Conservation (phyloP, 2,888 invertebrate genomes). For the Uloborus plumipes region DNA sequence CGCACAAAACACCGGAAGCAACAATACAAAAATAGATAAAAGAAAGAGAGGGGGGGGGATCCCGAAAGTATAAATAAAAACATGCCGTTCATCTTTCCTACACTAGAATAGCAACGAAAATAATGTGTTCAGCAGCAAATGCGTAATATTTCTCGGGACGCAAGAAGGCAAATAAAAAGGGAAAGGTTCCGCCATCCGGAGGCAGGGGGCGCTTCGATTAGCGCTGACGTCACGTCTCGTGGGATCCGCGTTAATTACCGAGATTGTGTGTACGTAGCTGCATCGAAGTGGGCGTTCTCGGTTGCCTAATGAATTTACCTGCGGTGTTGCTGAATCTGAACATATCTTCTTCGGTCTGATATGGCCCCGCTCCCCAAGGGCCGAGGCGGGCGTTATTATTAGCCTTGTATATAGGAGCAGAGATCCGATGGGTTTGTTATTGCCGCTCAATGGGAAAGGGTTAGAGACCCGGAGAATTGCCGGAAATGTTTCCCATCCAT, state of each 20-base stretch:
- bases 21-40: too few relatives aligned
- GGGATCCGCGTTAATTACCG: conserved; percentile 49
- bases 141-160: too few relatives aligned
- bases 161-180: too few relatives aligned
- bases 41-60: too few relatives aligned
- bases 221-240: conserved; percentile 21
- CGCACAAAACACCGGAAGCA: too few relatives aligned
- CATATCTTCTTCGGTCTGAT: conserved; percentile 24
- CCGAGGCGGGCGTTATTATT: conserved; percentile 15
- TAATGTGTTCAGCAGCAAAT: too few relatives aligned
- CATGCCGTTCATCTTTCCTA: too few relatives aligned
- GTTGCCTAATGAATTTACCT: conserved; percentile 54
- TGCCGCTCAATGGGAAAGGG: too few relatives aligned
- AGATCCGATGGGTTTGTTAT: conserved; percentile 1
- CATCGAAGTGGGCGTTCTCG: conserved; percentile 10
- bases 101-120: too few relatives aligned
- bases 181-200: not conserved
- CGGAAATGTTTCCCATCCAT: too few relatives aligned
- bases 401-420: conserved; percentile 11
- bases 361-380: conserved; percentile 19
- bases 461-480: too few relatives aligned
- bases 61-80: too few relatives aligned
- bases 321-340: conserved; percentile 28
- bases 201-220: conserved; percentile 5
- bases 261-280: conserved; percentile 37